Percentiles rank a stretch among this genome's conserved stretches.
These are phyloP conservation scores for Piscicola geometra DNA, from an alignment of 2,888 invertebrate genomes.

Conservation along the genomic window DNA sequence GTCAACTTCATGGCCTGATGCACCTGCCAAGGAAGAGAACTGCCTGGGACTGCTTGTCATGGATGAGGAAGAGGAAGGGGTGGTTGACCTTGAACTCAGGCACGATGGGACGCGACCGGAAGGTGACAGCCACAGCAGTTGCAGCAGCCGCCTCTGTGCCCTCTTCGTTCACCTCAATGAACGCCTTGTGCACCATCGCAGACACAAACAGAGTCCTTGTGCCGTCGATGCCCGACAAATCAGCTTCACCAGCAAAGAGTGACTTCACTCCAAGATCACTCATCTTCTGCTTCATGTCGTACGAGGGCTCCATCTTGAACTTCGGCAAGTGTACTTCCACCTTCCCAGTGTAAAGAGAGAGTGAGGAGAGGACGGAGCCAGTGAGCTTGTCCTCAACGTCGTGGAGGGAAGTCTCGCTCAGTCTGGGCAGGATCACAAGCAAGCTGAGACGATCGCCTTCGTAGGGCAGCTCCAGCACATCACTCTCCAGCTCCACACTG, in stretches of 20 bases:
- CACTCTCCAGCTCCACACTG: not conserved
- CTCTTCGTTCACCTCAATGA: slow-evolving; percentile 48
- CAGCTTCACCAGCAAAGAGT: slow-evolving; percentile 46
- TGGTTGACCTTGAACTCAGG: slow-evolving; percentile 39
- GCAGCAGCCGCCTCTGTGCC: slow-evolving; percentile 48
- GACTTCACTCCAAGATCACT: slow-evolving; percentile 40
- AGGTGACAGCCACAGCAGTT: slow-evolving; percentile 40
- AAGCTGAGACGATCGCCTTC: slow-evolving; percentile 43
- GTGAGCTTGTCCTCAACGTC: slow-evolving; percentile 37
- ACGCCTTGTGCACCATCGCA: slow-evolving; percentile 51
- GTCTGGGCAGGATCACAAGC: slow-evolving; percentile 43
- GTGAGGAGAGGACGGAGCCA: not conserved
- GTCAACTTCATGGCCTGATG: no score
- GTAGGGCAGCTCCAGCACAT: slow-evolving; percentile 67
- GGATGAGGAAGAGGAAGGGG: slow-evolving; percentile 43
- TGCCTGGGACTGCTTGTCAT: slow-evolving; percentile 38
- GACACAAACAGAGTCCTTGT: slow-evolving; percentile 46
- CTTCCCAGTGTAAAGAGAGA: no score
- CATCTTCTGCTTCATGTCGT: slow-evolving; percentile 38
- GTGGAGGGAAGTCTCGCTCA: slow-evolving; percentile 13
- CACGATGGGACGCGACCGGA: not conserved
- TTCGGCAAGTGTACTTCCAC: slow-evolving; percentile 42
- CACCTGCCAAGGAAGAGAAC: no score
- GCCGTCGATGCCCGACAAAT: slow-evolving; percentile 50
- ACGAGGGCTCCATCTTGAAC: slow-evolving; percentile 42